Percentiles rank a stretch among this genome's conserved stretches.
phyloP scores from a whole-genome alignment of 2,888 invertebrate species.

The Oscheius myriophilus region DNA sequence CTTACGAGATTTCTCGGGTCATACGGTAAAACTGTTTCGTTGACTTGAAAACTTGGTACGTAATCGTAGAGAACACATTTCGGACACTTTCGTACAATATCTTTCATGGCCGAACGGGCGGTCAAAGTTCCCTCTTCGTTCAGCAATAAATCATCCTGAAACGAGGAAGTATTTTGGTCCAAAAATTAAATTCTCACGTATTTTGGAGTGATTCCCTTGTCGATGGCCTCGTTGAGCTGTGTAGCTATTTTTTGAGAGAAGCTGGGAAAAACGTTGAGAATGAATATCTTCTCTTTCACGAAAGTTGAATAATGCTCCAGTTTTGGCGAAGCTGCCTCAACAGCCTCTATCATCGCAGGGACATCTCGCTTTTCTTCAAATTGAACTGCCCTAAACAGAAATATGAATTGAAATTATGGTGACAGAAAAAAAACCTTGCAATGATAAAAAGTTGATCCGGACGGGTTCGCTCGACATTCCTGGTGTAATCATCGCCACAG shows the following conservation, averaged over 20 bases:
- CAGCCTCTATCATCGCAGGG: too few relatives aligned
- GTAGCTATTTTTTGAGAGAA: too few relatives aligned
- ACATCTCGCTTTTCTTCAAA: background rate
- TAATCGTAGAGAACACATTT: constrained; percentile 4
- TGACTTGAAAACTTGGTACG: background rate
- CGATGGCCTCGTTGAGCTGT: background rate
- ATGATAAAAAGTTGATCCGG: too few relatives aligned
- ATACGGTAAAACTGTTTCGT: background rate
- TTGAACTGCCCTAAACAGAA: background rate
- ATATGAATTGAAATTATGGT: too few relatives aligned
- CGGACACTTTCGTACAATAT: background rate
- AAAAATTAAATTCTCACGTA: background rate
- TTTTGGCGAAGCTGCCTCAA: too few relatives aligned
- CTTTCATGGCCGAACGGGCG: background rate
- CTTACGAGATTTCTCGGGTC: background rate
- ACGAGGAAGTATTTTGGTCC: background rate
- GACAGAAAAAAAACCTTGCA: too few relatives aligned
- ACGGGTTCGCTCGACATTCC: too few relatives aligned
- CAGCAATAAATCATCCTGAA: background rate
- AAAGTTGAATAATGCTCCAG: too few relatives aligned
- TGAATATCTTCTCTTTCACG: too few relatives aligned
- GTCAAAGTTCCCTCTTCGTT: background rate
- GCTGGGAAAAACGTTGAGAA: too few relatives aligned
- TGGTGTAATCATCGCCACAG: too few relatives aligned
- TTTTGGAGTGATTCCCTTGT: background rate